Base-by-base conservation (phyloP, 30 jellyfish, hydroid and myxozoan genomes). In the Nemopilema nomurai region DNA sequence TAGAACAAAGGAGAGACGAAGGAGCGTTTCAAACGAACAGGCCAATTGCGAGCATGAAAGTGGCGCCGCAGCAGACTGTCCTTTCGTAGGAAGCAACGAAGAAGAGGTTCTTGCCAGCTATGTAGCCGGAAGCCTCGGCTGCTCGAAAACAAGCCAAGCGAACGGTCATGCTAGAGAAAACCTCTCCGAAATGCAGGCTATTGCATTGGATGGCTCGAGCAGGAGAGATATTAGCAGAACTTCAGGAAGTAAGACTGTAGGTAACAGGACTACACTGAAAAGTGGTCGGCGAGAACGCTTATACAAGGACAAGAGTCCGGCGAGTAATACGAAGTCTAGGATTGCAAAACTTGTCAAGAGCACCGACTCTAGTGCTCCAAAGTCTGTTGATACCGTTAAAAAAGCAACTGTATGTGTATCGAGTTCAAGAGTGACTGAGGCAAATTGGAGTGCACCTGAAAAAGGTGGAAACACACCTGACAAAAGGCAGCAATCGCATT, bases 21-120 rank as follows among this genome's bases (percentile, higher is more conserved):
- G 18, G 53, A 0, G 0, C 19, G n/a, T 16, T 30, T 49, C 32
- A 8, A 22, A 13, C 84, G 1, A 70, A 65, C 18, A 28, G 24
- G 72, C n/a, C 28, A 71, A 41, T 6, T 3, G 6, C 13, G 57
- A 41, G 6, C 57, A 6, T 41, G 57, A 41, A 41, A 41, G 57
- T 41, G 57, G 57, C 6, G 57, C 57, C 13, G 57, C 49, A 0
- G 13, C 30, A 22, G 89, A 80, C 0, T 51, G 73, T 41, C 92
- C 92, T 16, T 83, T 83, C 51, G 93, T 84, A 4, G 72, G 87
- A 24, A 77, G 85, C 25, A 71, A 66, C 23, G 93, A 84, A 62
- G 93, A 84, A 49, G 85, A 84, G 65, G 67, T 69, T 8, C 62
- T 84, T 8, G 87, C 93, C 9, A 22, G 51, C 32, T 84, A 28